Evolutionary conservation across 2,113 vertebrate genomes (phyloP).

Genomic region (Myrmophylax atrothorax): DNA sequence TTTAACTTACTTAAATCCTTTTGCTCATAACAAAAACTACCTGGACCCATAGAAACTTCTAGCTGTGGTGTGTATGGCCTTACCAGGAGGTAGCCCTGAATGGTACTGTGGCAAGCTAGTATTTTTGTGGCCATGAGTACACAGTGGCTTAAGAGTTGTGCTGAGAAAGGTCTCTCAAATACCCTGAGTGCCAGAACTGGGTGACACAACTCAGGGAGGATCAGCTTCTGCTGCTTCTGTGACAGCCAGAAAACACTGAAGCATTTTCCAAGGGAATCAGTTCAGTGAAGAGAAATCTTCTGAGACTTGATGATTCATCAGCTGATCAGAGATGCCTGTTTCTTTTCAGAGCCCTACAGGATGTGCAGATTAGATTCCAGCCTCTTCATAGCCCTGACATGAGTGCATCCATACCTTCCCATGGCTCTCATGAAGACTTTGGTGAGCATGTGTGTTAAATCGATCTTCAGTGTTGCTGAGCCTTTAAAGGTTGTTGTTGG

Average conservation of each 20-base stretch:
- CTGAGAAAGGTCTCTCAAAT: neutral
- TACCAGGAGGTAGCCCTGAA: neutral
- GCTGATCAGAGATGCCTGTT: neutral
- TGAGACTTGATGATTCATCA: neutral
- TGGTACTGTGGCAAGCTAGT: neutral
- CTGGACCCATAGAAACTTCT: neutral
- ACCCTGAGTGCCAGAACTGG: neutral
- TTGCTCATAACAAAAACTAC: neutral
- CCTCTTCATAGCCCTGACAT: conserved; percentile 82
- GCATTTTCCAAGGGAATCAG: neutral
- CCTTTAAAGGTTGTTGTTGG: neutral
- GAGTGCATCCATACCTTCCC: conserved; percentile 75
- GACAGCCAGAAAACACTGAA: neutral
- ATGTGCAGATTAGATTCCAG: conserved; percentile 97
- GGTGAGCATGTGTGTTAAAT: conserved; percentile 72
- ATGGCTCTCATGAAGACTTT: conserved; percentile 84
- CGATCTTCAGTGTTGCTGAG: neutral
- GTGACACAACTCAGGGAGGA: neutral
- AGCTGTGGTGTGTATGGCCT: neutral
- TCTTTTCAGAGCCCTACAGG: conserved; percentile 87
- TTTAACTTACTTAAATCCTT: neutral
- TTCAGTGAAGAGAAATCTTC: neutral
- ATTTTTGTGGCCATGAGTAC: neutral
- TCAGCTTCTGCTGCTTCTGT: neutral
- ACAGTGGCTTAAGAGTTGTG: neutral